phyloP scores from a whole-genome alignment of 2,888 invertebrate genomes.

The Ectemnius cavifrons region DNA sequence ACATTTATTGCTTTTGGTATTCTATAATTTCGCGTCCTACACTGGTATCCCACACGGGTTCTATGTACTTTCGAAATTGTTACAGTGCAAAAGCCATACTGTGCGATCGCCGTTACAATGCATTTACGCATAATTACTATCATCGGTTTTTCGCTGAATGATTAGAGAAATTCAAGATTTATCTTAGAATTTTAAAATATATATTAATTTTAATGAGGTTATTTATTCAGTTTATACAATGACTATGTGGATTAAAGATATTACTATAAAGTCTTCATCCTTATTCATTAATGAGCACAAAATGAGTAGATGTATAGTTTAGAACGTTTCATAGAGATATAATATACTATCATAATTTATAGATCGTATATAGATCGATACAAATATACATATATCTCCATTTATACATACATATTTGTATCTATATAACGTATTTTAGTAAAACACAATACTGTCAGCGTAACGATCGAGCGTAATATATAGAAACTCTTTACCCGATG shows the following conservation, averaged over 20 bases:
- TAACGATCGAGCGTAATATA: constrained; percentile 25
- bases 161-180: constrained; percentile 44
- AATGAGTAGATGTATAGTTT: constrained; percentile 70
- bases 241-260: constrained; percentile 52
- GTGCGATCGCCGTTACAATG: constrained; percentile 9
- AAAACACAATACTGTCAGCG: constrained; percentile 43
- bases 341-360: constrained; percentile 6
- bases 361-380: constrained; percentile 12
- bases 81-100: constrained; percentile 27
- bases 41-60: constrained; percentile 22
- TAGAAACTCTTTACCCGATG: constrained; percentile 3
- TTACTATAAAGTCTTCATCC: constrained; percentile 55
- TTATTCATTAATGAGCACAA: constrained; percentile 74
- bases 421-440: constrained; percentile 34
- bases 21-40: constrained; percentile 34
- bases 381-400: constrained; percentile 15
- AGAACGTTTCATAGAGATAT: constrained; percentile 57
- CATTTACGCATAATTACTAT: constrained; percentile 1
- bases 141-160: constrained; percentile 23
- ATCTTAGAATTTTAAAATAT: constrained; percentile 40
- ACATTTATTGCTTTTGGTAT: constrained; percentile 38
- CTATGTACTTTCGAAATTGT: background rate
- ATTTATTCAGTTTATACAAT: constrained; percentile 54
- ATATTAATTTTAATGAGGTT: constrained; percentile 54
- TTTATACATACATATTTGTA: constrained; percentile 28